A percentile compares a stretch with the other conserved stretches of the same genome.
These are phyloP conservation scores for Fistularia tabacaria DNA, from an alignment of 2,797 vertebrate species.

Conservation along the genomic window DNA sequence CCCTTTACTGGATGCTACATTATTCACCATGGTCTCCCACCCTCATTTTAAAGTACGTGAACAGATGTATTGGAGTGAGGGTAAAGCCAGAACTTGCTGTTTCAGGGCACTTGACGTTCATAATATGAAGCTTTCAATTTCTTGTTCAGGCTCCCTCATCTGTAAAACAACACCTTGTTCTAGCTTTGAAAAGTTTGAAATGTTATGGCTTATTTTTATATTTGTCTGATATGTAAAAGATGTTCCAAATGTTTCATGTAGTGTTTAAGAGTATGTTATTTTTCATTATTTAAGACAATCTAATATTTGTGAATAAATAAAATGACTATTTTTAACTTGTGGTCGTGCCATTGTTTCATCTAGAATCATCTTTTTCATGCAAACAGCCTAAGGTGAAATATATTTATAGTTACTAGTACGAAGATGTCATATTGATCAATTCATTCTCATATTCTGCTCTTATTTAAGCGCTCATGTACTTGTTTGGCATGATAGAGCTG, in stretches of 20 bases:
- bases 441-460: not conserved
- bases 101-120: slow-evolving; percentile 10
- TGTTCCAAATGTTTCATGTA: slow-evolving; percentile 28
- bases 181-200: slow-evolving; percentile 20
- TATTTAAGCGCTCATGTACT: not conserved
- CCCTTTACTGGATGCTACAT: not conserved
- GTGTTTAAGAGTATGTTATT: slow-evolving; percentile 39
- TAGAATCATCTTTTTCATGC: not conserved
- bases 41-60: slow-evolving; percentile 3
- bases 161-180: slow-evolving; percentile 5
- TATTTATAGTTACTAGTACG: not conserved
- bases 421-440: slow-evolving; percentile 2
- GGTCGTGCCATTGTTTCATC: too few relatives aligned
- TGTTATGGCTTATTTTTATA: slow-evolving; percentile 38
- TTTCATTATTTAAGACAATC: slow-evolving; percentile 59
- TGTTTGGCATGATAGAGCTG: slow-evolving; percentile 1
- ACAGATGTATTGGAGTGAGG: slow-evolving; percentile 27
- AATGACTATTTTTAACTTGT: slow-evolving; percentile 49
- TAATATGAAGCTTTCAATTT: slow-evolving; percentile 27
- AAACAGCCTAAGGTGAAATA: not conserved
- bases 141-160: slow-evolving; percentile 16
- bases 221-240: slow-evolving; percentile 23
- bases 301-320: slow-evolving; percentile 63
- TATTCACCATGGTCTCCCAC: not conserved
- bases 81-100: slow-evolving; percentile 5